Evolutionary conservation across 2,888 invertebrate genomes (phyloP).

Genomic region (Rhyacophila evoluta): DNA sequence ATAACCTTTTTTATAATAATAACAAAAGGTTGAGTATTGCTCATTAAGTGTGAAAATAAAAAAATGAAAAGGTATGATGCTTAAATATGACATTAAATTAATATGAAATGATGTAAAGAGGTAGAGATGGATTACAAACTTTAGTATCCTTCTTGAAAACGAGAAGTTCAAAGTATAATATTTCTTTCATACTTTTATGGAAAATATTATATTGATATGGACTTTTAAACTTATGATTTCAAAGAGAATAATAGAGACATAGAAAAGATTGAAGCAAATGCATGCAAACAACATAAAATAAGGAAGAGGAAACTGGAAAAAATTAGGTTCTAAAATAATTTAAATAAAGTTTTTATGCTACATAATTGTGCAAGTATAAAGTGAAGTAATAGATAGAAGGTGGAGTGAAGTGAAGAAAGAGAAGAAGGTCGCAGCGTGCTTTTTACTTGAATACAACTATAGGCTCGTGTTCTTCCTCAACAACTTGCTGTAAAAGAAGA

Average conservation of each 20-base stretch:
- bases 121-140: slow-evolving; percentile 25
- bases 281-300: neutral
- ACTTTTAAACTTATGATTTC: too few species aligned
- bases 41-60: slow-evolving; percentile 23
- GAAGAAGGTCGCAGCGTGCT: slow-evolving; percentile 36
- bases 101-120: slow-evolving; percentile 31
- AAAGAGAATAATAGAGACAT: neutral
- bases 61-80: slow-evolving; percentile 33
- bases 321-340: neutral
- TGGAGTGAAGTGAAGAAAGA: neutral
- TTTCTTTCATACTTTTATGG: too few species aligned
- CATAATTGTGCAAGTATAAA: neutral
- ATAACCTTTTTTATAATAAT: too few species aligned
- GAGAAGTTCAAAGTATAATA: neutral
- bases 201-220: too few species aligned
- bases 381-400: slow-evolving; percentile 33
- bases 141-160: neutral
- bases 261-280: neutral
- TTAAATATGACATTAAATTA: slow-evolving; percentile 29
- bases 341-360: neutral
- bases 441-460: slow-evolving; percentile 56
- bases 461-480: slow-evolving; percentile 64
- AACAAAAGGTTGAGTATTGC: slow-evolving; percentile 30
- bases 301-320: slow-evolving; percentile 3
- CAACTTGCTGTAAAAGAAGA: slow-evolving; percentile 61